Conservation (phyloP, 2,888 invertebrate genomes). For the Dioctria rufipes region DNA sequence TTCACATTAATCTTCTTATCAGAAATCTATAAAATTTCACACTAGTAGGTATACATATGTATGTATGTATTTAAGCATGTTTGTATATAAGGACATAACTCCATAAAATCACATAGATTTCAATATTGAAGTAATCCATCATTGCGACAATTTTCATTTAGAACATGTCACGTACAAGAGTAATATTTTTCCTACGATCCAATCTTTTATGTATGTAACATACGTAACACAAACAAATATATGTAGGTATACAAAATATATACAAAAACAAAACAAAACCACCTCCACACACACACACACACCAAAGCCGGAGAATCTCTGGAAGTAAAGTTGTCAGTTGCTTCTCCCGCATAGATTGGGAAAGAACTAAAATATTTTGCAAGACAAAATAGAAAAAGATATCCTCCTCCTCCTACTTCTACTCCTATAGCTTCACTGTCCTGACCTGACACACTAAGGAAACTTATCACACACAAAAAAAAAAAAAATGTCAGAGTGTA, state of each 20-base stretch:
- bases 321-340: no score
- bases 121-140: slow-evolving; percentile 17
- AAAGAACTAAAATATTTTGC: slow-evolving; percentile 9
- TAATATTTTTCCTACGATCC: slow-evolving; percentile 16
- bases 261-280: no score
- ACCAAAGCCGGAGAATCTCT: no score
- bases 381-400: slow-evolving; percentile 17
- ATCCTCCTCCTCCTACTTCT: background rate
- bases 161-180: slow-evolving; percentile 29
- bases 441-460: background rate
- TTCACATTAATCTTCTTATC: no score
- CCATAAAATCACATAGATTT: no score
- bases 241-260: no score
- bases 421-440: background rate
- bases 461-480: no score
- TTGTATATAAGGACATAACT: no score
- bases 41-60: background rate
- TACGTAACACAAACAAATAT: background rate
- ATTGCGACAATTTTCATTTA: slow-evolving; percentile 35
- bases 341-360: no score
- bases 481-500: background rate
- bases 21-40: no score
- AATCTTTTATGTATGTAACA: no score
- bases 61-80: background rate
- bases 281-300: no score